phyloP scores from a whole-genome alignment of 2,113 vertebrate genomes.

The Chlorodrepanis virens region DNA sequence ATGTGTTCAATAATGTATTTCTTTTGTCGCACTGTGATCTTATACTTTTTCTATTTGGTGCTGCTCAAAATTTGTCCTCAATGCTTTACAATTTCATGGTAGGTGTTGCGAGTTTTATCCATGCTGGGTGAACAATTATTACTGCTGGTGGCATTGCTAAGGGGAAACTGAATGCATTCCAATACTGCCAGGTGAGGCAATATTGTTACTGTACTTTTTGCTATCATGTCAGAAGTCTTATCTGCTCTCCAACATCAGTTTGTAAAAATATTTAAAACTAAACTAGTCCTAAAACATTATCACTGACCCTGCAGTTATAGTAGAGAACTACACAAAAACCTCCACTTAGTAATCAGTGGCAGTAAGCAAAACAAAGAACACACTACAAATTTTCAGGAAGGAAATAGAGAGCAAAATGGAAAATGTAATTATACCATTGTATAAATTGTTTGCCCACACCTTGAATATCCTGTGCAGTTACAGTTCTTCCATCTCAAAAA shows the following conservation, averaged over 20 bases:
- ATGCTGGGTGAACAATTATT: neutral
- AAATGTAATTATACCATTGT: neutral
- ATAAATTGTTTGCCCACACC: neutral
- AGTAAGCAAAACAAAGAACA: neutral
- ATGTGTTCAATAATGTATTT: neutral
- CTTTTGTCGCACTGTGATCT: neutral
- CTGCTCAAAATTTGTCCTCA: neutral
- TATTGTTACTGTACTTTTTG: neutral
- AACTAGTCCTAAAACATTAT: neutral
- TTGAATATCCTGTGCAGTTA: neutral
- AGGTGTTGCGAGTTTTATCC: rapidly evolving
- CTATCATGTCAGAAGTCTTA: neutral
- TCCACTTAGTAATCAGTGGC: neutral
- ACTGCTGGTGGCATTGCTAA: neutral
- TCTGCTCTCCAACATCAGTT: neutral
- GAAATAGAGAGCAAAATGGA: neutral
- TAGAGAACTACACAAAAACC: neutral
- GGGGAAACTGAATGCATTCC: neutral
- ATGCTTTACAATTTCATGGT: neutral
- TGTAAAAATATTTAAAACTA: neutral
- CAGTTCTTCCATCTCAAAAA: neutral
- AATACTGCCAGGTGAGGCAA: neutral
- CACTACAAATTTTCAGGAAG: neutral
- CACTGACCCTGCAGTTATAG: neutral
- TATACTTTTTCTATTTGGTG: neutral